Evolutionary conservation across 1,140 invertebrate genomes (phyloP), one percentile per base, ranked within the genome.

Genomic region (Zaprionus taronus): DNA sequence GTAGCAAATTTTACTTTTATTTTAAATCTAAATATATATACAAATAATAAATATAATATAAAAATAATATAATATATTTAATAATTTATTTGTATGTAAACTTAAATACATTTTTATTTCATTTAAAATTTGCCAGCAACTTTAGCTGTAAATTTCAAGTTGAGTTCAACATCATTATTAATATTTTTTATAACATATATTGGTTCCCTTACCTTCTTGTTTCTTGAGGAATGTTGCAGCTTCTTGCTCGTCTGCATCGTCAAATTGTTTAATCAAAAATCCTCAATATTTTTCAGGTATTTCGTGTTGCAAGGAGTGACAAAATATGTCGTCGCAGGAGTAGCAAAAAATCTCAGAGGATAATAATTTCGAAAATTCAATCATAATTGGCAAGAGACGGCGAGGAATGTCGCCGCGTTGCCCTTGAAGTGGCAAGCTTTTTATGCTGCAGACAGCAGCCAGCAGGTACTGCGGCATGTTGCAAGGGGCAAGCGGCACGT

Each of bases 361-460:
- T 65, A 76, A 72, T 76, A 72, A 76, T 76, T 72, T 60, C 36
- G 66, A 69, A 77, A 77, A 80, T 80, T 69, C 78, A 77, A 74
- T 78, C 74, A 73, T 80, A 80, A 80, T 80, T 80, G 78, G 74
- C 78, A 72, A 73, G 70, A 73, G 69, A 72, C 69, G 77, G 58
- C 67, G 71, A 73, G 63, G 70, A 80, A 80, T 72, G 74, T 17
- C 17, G 31, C 11, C 47, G 20, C 26, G 38, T 58, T 72, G 67
- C 62, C 73, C 73, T 63, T 72, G 67, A 71, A 49, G 72, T 34
- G 58, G 72, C 65, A 61, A 44, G 47, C 51, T 20, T 49, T 28
- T 7, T 47, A 36, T 17, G 17, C 44, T n/a, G 5, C 41, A 38
- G 17, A 4, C 6, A 20, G 55, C n/a, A n/a, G 31, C 49, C 24